phyloP scores from a whole-genome alignment of 1,140 invertebrate species.

The Platorchestia sp. region DNA sequence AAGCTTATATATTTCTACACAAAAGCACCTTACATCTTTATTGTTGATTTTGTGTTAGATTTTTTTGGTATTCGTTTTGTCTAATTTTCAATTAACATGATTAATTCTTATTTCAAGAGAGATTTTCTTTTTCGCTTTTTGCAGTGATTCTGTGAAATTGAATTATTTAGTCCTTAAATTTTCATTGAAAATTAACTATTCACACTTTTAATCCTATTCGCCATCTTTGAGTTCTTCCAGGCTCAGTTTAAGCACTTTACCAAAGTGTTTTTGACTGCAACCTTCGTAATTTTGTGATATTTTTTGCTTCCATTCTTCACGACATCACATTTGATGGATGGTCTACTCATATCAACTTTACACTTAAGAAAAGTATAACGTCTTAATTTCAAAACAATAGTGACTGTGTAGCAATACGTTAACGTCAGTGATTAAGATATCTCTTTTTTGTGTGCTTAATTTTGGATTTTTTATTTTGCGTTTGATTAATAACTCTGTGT shows the following conservation, averaged over 20 bases:
- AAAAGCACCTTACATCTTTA: not conserved
- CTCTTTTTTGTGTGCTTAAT: not conserved
- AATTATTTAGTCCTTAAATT: not conserved
- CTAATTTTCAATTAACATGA: not conserved
- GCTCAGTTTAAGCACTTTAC: not conserved
- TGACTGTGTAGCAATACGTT: not conserved
- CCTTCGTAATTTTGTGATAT: not conserved
- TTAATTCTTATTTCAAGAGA: not conserved
- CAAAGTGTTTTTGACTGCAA: not conserved
- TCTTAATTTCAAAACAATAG: not conserved
- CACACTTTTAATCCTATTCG: not conserved
- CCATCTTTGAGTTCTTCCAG: not conserved
- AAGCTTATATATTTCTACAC: not conserved
- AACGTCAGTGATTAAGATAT: not conserved
- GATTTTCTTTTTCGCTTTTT: not conserved
- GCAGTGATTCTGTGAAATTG: not conserved
- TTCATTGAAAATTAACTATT: not conserved
- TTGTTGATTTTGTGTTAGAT: not conserved
- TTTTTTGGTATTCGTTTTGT: not conserved
- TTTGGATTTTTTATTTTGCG: not conserved
- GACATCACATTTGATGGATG: not conserved
- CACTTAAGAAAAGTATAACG: not conserved
- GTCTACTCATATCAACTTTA: not conserved
- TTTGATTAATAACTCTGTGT: not conserved
- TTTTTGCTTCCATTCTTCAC: not conserved